These are phyloP conservation scores for Platorchestia sp. DNA, from an alignment of 1,140 invertebrate genomes.

Conservation along the genomic window DNA sequence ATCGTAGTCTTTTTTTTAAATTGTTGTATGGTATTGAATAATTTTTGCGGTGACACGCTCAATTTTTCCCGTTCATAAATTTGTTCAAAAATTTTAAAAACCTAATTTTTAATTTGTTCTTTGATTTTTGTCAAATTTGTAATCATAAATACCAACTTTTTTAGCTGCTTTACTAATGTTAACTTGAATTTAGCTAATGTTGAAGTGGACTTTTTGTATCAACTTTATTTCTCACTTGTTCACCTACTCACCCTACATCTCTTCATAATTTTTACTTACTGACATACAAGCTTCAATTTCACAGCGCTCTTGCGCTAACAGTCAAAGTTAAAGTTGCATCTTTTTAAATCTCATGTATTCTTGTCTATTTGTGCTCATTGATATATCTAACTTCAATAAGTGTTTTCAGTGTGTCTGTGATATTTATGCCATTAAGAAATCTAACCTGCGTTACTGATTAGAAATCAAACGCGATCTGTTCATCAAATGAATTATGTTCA, in stretches of 20 bases:
- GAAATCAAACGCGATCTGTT: background rate
- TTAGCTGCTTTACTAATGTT: background rate
- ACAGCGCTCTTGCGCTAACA: background rate
- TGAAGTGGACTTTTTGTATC: background rate
- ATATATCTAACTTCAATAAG: background rate
- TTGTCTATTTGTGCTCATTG: background rate
- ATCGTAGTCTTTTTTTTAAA: too few species aligned
- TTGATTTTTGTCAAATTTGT: background rate
- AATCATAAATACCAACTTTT: background rate
- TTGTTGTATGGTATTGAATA: too few species aligned
- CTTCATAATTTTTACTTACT: background rate
- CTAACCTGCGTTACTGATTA: too few species aligned
- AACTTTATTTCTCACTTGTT: background rate
- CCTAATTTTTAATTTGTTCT: background rate
- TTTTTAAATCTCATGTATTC: background rate
- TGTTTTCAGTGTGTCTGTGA: background rate
- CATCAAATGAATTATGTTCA: background rate
- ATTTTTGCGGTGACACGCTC: too few species aligned
- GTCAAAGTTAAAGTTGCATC: background rate
- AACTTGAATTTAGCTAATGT: background rate
- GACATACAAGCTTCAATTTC: background rate
- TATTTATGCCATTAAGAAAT: background rate
- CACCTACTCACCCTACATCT: background rate
- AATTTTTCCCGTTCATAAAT: background rate
- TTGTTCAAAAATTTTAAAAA: background rate